These are phyloP conservation scores for Eclectus roratus DNA, from an alignment of 2,113 vertebrate genomes.

Conservation along the genomic window DNA sequence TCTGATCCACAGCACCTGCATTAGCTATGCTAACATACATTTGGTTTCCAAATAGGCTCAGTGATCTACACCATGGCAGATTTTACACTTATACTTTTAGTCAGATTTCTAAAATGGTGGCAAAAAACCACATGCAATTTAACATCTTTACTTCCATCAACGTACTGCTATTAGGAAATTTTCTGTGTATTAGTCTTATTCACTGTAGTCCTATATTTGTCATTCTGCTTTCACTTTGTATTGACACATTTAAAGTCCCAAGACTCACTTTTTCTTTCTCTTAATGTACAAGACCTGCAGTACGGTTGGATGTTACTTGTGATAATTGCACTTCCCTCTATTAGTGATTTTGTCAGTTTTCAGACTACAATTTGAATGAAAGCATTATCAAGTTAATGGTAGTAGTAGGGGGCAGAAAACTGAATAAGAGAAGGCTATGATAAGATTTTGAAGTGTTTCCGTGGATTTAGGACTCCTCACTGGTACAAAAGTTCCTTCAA, in stretches of 20 bases:
- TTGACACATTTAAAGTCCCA: background rate
- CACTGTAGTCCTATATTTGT: background rate
- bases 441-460: background rate
- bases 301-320: background rate
- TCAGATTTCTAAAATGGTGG: background rate
- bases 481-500: background rate
- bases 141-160: background rate
- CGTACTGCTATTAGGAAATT: background rate
- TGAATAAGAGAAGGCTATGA: background rate
- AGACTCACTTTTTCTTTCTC: background rate
- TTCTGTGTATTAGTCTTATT: background rate
- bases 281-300: background rate
- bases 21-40: accelerated
- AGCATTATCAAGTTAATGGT: background rate
- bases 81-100: background rate
- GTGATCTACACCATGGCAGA: background rate
- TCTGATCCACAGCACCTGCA: too few species aligned
- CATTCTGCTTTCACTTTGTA: background rate
- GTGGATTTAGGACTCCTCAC: background rate
- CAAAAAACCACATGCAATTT: background rate
- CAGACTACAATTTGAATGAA: background rate
- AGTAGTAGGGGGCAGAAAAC: background rate
- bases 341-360: background rate
- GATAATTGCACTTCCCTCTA: background rate
- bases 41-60: background rate